phyloP scores from a whole-genome alignment of 2,888 invertebrate species.

The Athrips mouffetella region DNA sequence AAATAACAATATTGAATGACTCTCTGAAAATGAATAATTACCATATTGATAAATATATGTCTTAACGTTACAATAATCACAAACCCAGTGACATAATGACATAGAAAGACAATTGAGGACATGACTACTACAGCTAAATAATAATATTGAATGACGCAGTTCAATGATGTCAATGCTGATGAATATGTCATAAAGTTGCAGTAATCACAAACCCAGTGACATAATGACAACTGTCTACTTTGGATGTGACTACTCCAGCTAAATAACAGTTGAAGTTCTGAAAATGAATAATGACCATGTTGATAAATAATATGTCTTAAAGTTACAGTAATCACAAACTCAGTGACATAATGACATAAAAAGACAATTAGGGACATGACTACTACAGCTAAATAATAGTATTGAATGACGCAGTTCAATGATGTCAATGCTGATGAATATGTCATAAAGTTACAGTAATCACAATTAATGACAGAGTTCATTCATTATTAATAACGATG shows the following conservation, averaged over 20 bases:
- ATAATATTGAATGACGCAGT: too few species aligned
- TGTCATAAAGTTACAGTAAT: slow-evolving; percentile 10
- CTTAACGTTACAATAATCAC: slow-evolving; percentile 22
- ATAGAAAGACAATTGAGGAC: background rate
- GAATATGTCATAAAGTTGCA: slow-evolving; percentile 10
- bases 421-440: too few species aligned
- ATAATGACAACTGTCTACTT: too few species aligned
- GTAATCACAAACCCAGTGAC: slow-evolving; percentile 30
- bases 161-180: background rate
- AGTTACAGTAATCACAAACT: slow-evolving; percentile 29
- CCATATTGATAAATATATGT: background rate
- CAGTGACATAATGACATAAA: slow-evolving; percentile 24
- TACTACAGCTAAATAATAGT: background rate
- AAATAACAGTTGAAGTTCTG: too few species aligned
- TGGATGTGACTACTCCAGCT: too few species aligned
- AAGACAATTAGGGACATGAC: background rate
- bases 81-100: slow-evolving; percentile 28
- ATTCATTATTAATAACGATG: background rate
- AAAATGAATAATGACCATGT: too few species aligned
- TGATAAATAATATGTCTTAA: too few species aligned
- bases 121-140: slow-evolving; percentile 9
- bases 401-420: too few species aligned
- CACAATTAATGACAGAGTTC: too few species aligned
- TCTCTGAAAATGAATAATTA: too few species aligned
- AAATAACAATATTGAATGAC: too few species aligned